These are phyloP conservation scores for Caenorhabditis panamensis DNA, from an alignment of 2,888 invertebrate genomes.

Conservation along the genomic window DNA sequence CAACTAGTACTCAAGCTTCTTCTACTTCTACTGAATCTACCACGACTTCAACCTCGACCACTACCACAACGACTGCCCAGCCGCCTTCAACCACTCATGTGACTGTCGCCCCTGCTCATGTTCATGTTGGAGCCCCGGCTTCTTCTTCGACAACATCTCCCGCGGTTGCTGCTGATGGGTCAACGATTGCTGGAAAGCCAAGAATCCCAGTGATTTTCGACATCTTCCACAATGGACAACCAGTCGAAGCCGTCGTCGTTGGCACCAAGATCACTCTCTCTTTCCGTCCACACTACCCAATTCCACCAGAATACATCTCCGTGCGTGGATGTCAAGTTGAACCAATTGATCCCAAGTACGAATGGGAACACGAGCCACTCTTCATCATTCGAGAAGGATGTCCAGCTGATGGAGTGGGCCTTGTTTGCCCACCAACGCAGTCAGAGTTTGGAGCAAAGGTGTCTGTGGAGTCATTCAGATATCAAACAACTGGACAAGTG, in stretches of 20 bases:
- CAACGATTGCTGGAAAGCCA: conserved; percentile 56
- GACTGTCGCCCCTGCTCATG: conserved; percentile 11
- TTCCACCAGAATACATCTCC: conserved; percentile 79
- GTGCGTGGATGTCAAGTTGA: conserved; percentile 81
- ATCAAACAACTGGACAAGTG: conserved; percentile 81
- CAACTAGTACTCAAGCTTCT: conserved; percentile 15
- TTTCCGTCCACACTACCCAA: conserved; percentile 80
- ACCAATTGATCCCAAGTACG: conserved; percentile 78
- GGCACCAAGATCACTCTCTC: conserved; percentile 79
- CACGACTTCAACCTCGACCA: conserved; percentile 24
- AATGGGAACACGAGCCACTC: conserved; percentile 81
- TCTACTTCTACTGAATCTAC: conserved; percentile 19
- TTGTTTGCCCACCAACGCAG: conserved; percentile 80
- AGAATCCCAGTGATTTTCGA: conserved; percentile 78
- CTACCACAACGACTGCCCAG: conserved; percentile 25
- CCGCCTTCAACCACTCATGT: conserved; percentile 27
- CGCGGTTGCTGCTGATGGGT: conserved; percentile 28
- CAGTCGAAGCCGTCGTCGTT: conserved; percentile 81
- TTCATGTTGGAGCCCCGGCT: conserved; percentile 27
- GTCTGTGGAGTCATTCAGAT: conserved; percentile 81
- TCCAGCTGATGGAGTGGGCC: conserved; percentile 80
- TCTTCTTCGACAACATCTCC: conserved; percentile 27
- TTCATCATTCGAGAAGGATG: conserved; percentile 78
- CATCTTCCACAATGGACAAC: conserved; percentile 80
- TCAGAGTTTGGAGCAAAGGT: conserved; percentile 80